These are phyloP conservation scores for Corythornis vintsioides DNA, from an alignment of 2,113 vertebrate species.

Conservation along the genomic window DNA sequence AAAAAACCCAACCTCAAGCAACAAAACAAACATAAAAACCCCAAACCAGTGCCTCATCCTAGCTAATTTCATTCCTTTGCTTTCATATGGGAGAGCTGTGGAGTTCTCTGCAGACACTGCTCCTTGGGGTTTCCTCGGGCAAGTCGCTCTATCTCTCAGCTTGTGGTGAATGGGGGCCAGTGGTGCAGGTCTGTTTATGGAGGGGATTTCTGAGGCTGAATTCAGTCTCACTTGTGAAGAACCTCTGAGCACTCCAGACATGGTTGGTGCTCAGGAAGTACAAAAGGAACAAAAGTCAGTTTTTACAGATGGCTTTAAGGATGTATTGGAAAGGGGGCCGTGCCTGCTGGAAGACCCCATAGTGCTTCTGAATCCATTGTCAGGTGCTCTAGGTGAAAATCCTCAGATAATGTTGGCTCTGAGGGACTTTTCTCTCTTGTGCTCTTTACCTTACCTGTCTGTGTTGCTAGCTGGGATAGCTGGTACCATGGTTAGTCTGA, in stretches of 20 bases:
- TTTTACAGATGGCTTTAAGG: neutral
- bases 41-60: neutral
- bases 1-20: neutral
- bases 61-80: slow-evolving; percentile 16
- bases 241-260: neutral
- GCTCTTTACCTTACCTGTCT: neutral
- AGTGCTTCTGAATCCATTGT: neutral
- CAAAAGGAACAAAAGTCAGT: neutral
- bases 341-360: neutral
- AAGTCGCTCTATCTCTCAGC: neutral
- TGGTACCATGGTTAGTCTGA: neutral
- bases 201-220: neutral
- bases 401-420: neutral
- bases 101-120: neutral
- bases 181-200: neutral
- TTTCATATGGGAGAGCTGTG: neutral
- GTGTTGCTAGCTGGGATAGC: neutral
- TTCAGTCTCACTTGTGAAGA: neutral
- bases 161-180: neutral
- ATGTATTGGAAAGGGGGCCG: neutral
- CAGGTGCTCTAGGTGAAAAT: neutral
- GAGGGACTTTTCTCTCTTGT: neutral
- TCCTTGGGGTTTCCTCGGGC: neutral
- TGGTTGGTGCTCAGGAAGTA: neutral
- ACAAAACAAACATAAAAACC: neutral